phyloP scores from a whole-genome alignment of 2,888 invertebrate species.

The Keiferia lycopersicella region DNA sequence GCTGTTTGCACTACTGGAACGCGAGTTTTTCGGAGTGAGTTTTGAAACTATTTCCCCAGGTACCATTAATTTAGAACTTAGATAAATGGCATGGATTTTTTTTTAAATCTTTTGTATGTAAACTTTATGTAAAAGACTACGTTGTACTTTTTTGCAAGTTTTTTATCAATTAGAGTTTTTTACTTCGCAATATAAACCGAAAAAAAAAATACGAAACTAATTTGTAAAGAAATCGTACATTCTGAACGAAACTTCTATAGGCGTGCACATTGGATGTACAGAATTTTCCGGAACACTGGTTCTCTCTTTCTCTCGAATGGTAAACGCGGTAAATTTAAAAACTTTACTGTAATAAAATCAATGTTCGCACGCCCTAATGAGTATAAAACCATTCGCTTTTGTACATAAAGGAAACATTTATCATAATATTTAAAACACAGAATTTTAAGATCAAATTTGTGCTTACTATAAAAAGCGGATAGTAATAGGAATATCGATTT shows the following conservation, averaged over 20 bases:
- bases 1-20: background rate
- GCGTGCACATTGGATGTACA: too few species aligned
- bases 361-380: background rate
- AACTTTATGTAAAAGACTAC: too few species aligned
- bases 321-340: slow-evolving; percentile 32
- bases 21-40: background rate
- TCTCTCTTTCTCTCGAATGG: background rate
- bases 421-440: too few species aligned
- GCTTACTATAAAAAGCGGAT: too few species aligned
- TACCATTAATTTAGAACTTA: too few species aligned
- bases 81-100: too few species aligned
- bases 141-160: background rate
- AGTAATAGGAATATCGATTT: slow-evolving; percentile 43
- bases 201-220: background rate
- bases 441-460: too few species aligned
- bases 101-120: too few species aligned
- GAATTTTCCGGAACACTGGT: slow-evolving; percentile 51
- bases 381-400: too few species aligned
- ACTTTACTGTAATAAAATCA: background rate
- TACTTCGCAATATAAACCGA: background rate
- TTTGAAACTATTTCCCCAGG: background rate
- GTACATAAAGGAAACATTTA: too few species aligned
- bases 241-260: slow-evolving; percentile 32
- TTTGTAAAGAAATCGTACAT: background rate
- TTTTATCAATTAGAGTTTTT: background rate